Base-by-base conservation (phyloP, 1,140 invertebrate genomes). In the Tetragonula clypearis region DNA sequence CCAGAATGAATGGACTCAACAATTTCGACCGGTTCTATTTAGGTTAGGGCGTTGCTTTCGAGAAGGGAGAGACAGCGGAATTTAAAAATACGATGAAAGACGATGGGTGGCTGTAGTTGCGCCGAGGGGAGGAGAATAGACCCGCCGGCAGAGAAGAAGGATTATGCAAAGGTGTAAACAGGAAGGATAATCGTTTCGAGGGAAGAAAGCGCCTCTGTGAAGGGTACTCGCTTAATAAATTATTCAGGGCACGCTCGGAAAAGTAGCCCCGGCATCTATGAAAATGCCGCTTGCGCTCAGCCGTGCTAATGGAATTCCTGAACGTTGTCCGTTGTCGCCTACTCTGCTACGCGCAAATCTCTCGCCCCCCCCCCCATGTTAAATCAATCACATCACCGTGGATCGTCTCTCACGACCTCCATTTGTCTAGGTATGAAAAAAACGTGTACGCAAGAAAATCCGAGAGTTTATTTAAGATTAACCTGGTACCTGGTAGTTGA, bases 281-380 rank as follows among this genome's bases (percentile, higher is more conserved):
- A 71, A 79, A 84, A 71, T 72, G 26, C 17, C 19, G 21, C 60
- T 79, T 62, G 49, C 21, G 14, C 14, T 23, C 23, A 23, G 17
- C 6, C 21, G 9, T 23, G 55, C 65, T 84, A 84, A 84, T 84
- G 82, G 82, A 84, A 79, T 79, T 62, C 58, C 21, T 72, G 69
- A 79, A 55, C 30, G 60, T 83, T 65, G 65, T 78, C 74, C 15
- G 65, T 30, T 30, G 58, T 68, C 55, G 12, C 14, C 6, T 62
- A 41, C 58, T 49, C 62, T 41, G n/a, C 30, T 66, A 21, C 15
- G 8, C 15, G 58, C 26, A 30, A 23, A 17, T 58, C 6, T 49
- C 26, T 26, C 11, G 55, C 30, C 35, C 2, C 5, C 9, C 30
- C 35, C 2, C 5, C 9, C 21, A 15, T 21, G 30, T 53, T 23